Evolutionary conservation across 1,140 invertebrate genomes (phyloP).

Genomic region (Pogonomyrmex californicus): DNA sequence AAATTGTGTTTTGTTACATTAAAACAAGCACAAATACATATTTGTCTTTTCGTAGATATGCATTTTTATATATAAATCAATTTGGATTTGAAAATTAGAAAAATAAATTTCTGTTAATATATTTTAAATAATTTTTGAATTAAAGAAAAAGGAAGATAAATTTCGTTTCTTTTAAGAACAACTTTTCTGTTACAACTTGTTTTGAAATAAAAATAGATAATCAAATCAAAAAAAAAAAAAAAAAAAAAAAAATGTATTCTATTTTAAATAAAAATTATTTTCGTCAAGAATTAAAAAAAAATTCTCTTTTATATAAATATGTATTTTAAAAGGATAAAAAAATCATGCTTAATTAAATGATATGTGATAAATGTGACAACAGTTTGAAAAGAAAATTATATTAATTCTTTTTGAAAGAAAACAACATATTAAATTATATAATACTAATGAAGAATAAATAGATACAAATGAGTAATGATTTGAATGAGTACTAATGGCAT

Average conservation of each 20-base stretch:
- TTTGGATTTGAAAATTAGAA: neutral
- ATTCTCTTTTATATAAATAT: neutral
- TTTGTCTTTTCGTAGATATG: neutral
- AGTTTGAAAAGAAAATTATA: neutral
- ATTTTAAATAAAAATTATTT: conserved; percentile 11
- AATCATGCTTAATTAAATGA: neutral
- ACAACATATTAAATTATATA: neutral
- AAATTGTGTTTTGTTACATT: neutral
- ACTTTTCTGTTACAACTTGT: neutral
- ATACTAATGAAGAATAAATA: neutral
- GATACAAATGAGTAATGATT: neutral
- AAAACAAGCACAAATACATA: neutral
- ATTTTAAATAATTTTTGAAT: neutral
- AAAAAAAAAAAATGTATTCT: neutral
- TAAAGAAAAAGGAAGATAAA: neutral
- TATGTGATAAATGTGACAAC: neutral
- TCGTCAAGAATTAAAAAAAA: neutral
- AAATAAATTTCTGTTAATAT: neutral
- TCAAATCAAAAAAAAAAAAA: too few species aligned
- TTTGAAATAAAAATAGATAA: neutral
- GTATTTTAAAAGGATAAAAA: neutral
- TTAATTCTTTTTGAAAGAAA: neutral
- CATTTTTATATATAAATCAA: neutral
- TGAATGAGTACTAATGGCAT: neutral
- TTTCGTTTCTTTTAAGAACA: neutral